phyloP scores from a whole-genome alignment of 2,113 vertebrate species.

The Ameiurus melas region DNA sequence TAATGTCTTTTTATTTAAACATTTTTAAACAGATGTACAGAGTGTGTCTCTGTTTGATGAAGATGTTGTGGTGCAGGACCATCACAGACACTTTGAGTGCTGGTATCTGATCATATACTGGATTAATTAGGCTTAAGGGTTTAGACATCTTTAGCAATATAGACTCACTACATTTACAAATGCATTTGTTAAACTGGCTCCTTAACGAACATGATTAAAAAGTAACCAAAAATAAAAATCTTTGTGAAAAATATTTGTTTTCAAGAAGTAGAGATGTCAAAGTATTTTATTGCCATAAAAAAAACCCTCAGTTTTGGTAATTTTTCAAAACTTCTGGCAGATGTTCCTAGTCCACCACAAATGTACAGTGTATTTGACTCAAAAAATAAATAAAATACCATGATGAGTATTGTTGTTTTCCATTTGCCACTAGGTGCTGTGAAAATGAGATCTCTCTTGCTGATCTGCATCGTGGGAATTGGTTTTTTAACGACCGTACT shows the following conservation, averaged over 20 bases:
- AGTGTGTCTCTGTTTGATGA: not conserved
- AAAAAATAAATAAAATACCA: not conserved
- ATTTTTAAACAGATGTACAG: not conserved
- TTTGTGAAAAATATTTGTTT: too few species aligned
- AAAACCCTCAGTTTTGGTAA: not conserved
- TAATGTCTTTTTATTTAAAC: not conserved
- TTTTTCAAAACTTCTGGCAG: not conserved
- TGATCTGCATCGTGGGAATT: constrained; percentile 60
- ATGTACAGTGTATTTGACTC: not conserved
- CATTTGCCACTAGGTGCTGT: constrained; percentile 21
- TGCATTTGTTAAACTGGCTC: too few species aligned
- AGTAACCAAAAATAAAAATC: too few species aligned
- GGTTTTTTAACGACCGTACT: constrained; percentile 53
- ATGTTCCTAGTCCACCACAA: not conserved
- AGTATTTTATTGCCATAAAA: not conserved
- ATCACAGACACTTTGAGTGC: not conserved
- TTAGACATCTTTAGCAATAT: not conserved
- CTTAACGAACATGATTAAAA: too few species aligned
- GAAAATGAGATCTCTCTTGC: constrained; percentile 62
- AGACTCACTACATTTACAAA: not conserved
- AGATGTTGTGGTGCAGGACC: not conserved
- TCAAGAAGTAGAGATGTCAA: not conserved
- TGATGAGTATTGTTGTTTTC: not conserved
- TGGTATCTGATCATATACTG: not conserved
- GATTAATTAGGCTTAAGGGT: not conserved